Evolutionary conservation across 2,888 invertebrate genomes (phyloP).

Genomic region (Griposia aprilina): DNA sequence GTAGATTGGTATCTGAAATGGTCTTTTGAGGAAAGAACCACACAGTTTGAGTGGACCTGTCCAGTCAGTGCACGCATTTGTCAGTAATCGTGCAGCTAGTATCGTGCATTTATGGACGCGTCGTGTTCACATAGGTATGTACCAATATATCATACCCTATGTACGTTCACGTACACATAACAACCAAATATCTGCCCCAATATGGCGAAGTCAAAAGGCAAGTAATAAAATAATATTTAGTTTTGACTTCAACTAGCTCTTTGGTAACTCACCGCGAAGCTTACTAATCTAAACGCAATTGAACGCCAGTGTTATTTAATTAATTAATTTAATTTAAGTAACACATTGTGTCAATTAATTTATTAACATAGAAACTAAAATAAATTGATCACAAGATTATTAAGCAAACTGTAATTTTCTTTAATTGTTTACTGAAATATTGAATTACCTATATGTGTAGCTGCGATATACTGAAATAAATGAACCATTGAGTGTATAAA

Average conservation of each 20-base stretch:
- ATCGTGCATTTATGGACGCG: too few relatives aligned
- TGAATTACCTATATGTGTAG: constrained; percentile 46
- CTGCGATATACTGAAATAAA: constrained; percentile 50
- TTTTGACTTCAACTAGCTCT: too few relatives aligned
- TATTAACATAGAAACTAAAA: constrained; percentile 66
- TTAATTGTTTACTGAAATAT: constrained; percentile 50
- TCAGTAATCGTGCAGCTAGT: too few relatives aligned
- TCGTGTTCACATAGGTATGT: not conserved
- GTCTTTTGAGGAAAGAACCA: too few relatives aligned
- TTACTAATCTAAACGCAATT: constrained; percentile 37
- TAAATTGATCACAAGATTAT: constrained; percentile 48
- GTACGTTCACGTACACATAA: not conserved
- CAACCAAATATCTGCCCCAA: not conserved
- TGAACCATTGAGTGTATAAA: constrained; percentile 67
- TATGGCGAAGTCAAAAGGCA: not conserved
- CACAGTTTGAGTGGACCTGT: too few relatives aligned
- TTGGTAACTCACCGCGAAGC: not conserved
- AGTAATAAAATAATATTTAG: not conserved
- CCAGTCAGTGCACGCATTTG: too few relatives aligned
- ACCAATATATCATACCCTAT: not conserved
- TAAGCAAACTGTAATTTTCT: constrained; percentile 51
- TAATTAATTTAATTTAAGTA: constrained; percentile 62
- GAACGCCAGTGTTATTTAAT: constrained; percentile 63
- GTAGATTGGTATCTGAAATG: too few relatives aligned
- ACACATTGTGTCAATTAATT: constrained; percentile 75